Evolutionary conservation across 2,888 invertebrate species (phyloP).

Genomic region (Resseliella maxima): DNA sequence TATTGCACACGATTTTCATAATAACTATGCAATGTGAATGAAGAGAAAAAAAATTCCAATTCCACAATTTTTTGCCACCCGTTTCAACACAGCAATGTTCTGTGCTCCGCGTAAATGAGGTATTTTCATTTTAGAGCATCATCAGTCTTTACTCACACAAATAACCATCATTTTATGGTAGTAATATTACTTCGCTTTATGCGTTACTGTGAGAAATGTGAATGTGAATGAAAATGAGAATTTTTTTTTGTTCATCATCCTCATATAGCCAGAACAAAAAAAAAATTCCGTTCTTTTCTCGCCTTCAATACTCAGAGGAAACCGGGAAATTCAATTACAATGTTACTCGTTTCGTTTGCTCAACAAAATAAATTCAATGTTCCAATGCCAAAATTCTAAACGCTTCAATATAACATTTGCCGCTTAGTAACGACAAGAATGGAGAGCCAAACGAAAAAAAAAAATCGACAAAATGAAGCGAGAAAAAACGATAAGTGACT

Average conservation of each 20-base stretch:
- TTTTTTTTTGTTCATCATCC: not conserved
- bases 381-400: constrained; percentile 9
- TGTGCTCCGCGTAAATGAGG: not conserved
- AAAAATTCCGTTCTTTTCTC: not conserved
- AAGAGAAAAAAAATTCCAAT: not conserved
- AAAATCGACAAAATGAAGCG: not conserved
- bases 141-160: constrained; percentile 18
- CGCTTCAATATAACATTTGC: not conserved
- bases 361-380: not conserved
- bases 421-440: not conserved
- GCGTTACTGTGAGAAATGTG: not conserved
- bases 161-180: constrained; percentile 22
- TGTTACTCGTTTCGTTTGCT: not conserved
- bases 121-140: not conserved
- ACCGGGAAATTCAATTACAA: constrained; percentile 37
- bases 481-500: not conserved
- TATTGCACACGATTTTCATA: not conserved
- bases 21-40: not conserved
- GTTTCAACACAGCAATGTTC: not conserved
- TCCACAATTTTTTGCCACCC: not conserved
- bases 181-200: constrained; percentile 1
- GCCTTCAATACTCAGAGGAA: not conserved
- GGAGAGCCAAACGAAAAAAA: not conserved
- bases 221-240: not conserved
- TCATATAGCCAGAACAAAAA: not conserved